phyloP scores from a whole-genome alignment of 2,113 vertebrate genomes.

The Myrmecobius fasciatus region DNA sequence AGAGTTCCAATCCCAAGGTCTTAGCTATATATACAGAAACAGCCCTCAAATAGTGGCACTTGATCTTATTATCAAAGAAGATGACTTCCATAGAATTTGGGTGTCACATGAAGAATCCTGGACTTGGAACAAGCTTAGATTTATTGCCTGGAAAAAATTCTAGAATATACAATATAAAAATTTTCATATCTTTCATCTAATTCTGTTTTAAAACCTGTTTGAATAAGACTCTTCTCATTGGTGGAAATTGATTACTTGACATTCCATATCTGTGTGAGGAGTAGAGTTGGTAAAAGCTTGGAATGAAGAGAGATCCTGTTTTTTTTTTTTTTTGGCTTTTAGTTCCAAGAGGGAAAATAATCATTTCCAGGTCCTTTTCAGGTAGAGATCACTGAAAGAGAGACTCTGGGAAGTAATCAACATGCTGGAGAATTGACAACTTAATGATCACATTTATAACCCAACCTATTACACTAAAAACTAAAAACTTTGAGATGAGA shows the following conservation, averaged over 20 bases:
- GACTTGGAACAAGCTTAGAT: neutral
- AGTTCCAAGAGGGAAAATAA: neutral
- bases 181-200: neutral
- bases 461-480: neutral
- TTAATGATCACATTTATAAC: neutral
- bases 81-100: neutral
- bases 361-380: neutral
- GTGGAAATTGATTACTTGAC: neutral
- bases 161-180: neutral
- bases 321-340: neutral
- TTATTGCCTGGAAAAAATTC: neutral
- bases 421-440: neutral
- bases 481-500: neutral
- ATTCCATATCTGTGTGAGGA: neutral
- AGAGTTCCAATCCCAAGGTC: neutral
- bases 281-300: neutral
- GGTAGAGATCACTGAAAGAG: neutral
- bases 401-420: neutral
- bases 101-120: neutral
- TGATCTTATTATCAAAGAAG: neutral
- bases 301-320: neutral
- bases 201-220: neutral
- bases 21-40: neutral
- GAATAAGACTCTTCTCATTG: neutral
- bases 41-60: neutral